Evolutionary conservation across 2,113 vertebrate species (phyloP).

Genomic region (Sciurus niger): DNA sequence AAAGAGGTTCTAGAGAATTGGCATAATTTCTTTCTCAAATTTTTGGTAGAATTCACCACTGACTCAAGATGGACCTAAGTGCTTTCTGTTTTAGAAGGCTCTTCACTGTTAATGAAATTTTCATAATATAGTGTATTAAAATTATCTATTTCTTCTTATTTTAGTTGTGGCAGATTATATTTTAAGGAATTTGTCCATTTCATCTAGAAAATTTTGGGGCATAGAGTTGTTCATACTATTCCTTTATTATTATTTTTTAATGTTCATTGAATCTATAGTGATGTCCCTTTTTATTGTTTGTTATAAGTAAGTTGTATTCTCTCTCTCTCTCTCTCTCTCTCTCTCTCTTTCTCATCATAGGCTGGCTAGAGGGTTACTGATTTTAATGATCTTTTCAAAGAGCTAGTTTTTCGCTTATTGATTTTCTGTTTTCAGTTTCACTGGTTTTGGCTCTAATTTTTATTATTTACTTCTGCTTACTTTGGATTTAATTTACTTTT

Average conservation of each 20-base stretch:
- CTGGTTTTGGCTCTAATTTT: background rate
- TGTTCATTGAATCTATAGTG: constrained; percentile 8
- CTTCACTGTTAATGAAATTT: background rate
- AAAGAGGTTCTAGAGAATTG: background rate
- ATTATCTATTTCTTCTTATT: background rate
- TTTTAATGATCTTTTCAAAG: background rate
- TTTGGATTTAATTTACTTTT: background rate
- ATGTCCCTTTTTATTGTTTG: background rate
- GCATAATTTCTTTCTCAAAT: background rate
- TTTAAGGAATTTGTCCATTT: background rate
- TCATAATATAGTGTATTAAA: background rate
- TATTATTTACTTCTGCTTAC: background rate
- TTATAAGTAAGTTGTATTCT: background rate
- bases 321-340: background rate
- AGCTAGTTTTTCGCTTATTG: background rate
- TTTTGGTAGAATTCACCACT: background rate
- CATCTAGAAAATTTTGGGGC: background rate
- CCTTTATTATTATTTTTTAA: background rate
- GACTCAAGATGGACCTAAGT: background rate
- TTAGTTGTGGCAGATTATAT: background rate
- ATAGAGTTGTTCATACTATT: background rate
- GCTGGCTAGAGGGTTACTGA: background rate
- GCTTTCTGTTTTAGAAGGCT: background rate
- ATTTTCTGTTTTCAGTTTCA: background rate
- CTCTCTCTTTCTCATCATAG: background rate